phyloP scores from a whole-genome alignment of 2,113 vertebrate genomes.

The Istiophorus platypterus region DNA sequence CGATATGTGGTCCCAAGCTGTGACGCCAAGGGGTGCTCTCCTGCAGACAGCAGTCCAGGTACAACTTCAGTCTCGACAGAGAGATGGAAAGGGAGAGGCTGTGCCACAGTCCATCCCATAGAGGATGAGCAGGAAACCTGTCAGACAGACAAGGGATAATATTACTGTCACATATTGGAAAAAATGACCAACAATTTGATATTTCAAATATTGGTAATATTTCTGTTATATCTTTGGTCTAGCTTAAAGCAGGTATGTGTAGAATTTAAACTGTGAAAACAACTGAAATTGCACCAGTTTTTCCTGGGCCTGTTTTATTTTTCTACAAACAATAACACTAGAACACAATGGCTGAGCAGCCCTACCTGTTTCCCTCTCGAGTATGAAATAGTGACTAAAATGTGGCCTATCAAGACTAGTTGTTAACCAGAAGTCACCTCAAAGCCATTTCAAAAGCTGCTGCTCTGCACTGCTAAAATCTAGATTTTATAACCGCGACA shows the following conservation, averaged over 20 bases:
- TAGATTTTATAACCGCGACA: too few species aligned
- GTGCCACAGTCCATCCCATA: slow-evolving; percentile 50
- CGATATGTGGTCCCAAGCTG: background rate
- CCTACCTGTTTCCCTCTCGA: too few species aligned
- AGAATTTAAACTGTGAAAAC: background rate
- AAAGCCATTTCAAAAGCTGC: too few species aligned
- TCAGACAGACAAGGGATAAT: background rate
- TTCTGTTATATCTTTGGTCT: background rate
- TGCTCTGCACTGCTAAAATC: too few species aligned
- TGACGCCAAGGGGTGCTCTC: slow-evolving; percentile 45
- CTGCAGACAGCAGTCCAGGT: slow-evolving; percentile 33
- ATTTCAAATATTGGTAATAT: background rate
- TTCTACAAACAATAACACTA: background rate
- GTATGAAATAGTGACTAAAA: too few species aligned
- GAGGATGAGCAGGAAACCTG: slow-evolving; percentile 37
- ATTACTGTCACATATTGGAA: background rate
- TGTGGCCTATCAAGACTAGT: too few species aligned
- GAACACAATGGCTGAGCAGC: too few species aligned
- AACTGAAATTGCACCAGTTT: background rate
- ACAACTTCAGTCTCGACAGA: slow-evolving; percentile 29
- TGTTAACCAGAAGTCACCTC: too few species aligned
- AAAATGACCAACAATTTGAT: background rate
- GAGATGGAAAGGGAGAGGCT: slow-evolving; percentile 33
- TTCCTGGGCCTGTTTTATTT: background rate
- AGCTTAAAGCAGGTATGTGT: background rate